Evolutionary conservation across 2,888 invertebrate species (phyloP), one percentile per base, ranked within the genome.

Genomic region (Drosophila kambysellisi): DNA sequence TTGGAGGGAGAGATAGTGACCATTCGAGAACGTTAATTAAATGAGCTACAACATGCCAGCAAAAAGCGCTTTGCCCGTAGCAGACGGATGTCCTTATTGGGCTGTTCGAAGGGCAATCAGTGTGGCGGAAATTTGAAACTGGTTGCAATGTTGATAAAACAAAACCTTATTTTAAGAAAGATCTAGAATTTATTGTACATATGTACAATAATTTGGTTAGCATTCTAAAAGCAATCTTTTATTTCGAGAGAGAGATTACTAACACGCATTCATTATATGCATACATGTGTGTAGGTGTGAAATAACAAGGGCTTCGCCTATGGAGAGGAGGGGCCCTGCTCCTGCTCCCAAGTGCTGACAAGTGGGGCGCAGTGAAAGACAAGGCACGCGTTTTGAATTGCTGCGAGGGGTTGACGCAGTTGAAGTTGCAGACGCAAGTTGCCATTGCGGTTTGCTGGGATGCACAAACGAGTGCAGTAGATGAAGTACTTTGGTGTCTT

Each of bases 311-410:
- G 78, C 43, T 63, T 52, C 50, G 35, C 5, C 39, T 30, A n/a
- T 33, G 39, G 15, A 25, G 30, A 15, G 12, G 11, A 17, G 35
- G 20, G 48, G 17, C 29, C 46, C 37, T 41, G 8, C 54, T 53
- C 15, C 59, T 54, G 25, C 61, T 29, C 32, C 52, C 50, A 70
- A 57, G 64, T 71, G 63, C 51, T 57, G 75, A 72, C 77, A 78
- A 82, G 82, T 81, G 68, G 46, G 43, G 58, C 43, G 30, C 52
- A 57, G 35, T 70, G 74, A 64, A 76, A 79, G 81, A 82, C 81
- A 74, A 76, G 79, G 71, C 83, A 86, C 83, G 80, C 71, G 80
- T 61, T 69, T 71, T 59, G 25, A 65, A 50, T 53, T 63, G 68
- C 63, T 58, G 25, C 46, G 41, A 54, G 51, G 65, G 71, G 51